Conservation (phyloP, 1,140 invertebrate genomes). For the Achatina immaculata region DNA sequence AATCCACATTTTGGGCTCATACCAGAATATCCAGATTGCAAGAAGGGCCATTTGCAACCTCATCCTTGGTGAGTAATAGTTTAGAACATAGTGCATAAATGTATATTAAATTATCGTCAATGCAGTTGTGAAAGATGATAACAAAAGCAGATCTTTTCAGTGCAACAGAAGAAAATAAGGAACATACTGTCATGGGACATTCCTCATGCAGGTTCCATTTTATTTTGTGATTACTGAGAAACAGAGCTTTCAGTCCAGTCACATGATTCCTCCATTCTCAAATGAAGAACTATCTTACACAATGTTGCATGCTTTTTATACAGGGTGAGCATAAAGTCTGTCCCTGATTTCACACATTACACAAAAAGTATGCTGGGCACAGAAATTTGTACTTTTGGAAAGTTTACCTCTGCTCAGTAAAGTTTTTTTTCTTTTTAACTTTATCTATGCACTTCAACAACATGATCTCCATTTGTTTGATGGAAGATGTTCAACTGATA, state of each 20-base stretch:
- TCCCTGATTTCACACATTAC: too few species aligned
- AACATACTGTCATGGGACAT: not conserved
- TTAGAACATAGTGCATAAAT: not conserved
- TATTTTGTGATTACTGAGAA: not conserved
- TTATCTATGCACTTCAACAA: too few species aligned
- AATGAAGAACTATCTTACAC: too few species aligned
- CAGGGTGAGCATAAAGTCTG: too few species aligned
- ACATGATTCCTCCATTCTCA: too few species aligned
- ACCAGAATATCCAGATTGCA: conserved; percentile 96
- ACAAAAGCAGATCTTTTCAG: not conserved
- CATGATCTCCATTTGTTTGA: too few species aligned
- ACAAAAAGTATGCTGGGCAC: too few species aligned
- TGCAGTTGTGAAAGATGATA: not conserved
- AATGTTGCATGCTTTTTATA: too few species aligned
- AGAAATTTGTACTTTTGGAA: too few species aligned
- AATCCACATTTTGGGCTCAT: conserved; percentile 98
- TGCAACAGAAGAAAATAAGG: not conserved
- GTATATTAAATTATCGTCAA: not conserved
- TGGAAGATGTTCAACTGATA: too few species aligned
- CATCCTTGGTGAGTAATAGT: conserved; percentile 82
- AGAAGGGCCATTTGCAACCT: conserved; percentile 96
- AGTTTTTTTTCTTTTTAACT: too few species aligned
- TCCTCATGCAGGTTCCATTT: not conserved
- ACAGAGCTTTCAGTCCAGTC: not conserved
- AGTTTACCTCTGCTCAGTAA: too few species aligned